A percentile compares a stretch with the other conserved stretches of the same genome.
Conservation (phyloP, 1,140 invertebrate genomes). For the Ips nitidus region DNA sequence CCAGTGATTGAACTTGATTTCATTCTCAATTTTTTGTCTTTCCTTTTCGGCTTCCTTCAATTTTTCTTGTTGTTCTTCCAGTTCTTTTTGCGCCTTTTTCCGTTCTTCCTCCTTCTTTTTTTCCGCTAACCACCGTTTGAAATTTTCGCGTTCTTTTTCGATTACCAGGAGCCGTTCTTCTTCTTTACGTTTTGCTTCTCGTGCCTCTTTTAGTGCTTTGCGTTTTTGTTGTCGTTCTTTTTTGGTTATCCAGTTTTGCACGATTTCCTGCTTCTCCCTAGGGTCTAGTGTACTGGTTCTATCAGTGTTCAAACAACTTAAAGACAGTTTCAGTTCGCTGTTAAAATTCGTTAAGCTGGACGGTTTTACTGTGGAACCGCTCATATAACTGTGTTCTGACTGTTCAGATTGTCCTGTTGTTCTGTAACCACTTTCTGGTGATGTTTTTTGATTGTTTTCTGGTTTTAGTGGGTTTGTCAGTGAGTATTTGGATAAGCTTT, state of each 20-base stretch:
- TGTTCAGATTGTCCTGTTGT: constrained; percentile 16
- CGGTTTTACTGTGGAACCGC: constrained; percentile 12
- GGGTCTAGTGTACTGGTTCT: constrained; percentile 21
- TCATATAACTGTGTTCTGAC: constrained; percentile 8
- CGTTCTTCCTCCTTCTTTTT: constrained; percentile 46
- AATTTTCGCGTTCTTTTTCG: constrained; percentile 46
- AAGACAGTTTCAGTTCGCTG: constrained; percentile 39
- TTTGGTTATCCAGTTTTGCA: constrained; percentile 44
- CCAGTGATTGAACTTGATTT: constrained; percentile 56
- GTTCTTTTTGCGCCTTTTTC: constrained; percentile 42
- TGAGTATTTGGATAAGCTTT: too few species aligned
- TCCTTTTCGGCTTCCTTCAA: constrained; percentile 45
- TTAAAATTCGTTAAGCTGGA: constrained; percentile 2
- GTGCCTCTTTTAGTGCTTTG: constrained; percentile 36
- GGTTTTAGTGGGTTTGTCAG: background rate
- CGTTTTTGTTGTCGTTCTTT: constrained; percentile 42
- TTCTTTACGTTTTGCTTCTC: constrained; percentile 39
- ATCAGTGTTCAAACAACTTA: constrained; percentile 37
- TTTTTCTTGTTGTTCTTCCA: constrained; percentile 45
- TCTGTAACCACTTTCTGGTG: constrained; percentile 21
- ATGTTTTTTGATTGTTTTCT: background rate
- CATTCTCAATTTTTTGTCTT: constrained; percentile 52
- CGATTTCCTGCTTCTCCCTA: constrained; percentile 36
- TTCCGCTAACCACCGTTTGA: constrained; percentile 44
- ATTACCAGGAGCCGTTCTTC: constrained; percentile 33